Evolutionary conservation across 2,113 vertebrate genomes (phyloP).

Genomic region (Corythoichthys haematopterus): DNA sequence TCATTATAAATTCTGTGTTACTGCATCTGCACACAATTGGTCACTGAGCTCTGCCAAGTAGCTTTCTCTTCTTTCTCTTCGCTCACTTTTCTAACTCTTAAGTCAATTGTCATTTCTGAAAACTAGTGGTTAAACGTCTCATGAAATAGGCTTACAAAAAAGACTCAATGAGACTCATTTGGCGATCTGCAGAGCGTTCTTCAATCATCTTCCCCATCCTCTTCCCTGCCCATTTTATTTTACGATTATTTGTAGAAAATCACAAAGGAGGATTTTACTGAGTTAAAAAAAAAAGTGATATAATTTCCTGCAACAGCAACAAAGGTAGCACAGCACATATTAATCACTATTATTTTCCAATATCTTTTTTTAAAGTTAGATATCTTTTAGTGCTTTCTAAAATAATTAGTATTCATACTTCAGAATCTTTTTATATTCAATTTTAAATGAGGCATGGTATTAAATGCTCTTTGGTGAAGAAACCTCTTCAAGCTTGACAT

Average conservation of each 20-base stretch:
- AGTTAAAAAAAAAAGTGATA: not conserved
- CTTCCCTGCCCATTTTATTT: not conserved
- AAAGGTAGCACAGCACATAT: not conserved
- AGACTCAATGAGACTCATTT: not conserved
- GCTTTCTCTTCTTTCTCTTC: not conserved
- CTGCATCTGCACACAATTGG: constrained; percentile 27
- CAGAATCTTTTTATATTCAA: not conserved
- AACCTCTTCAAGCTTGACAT: not conserved
- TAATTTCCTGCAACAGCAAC: not conserved
- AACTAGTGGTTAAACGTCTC: not conserved
- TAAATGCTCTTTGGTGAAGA: not conserved
- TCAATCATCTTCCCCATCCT: not conserved
- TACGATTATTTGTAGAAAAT: constrained; percentile 1
- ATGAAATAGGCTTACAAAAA: not conserved
- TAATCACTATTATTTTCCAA: not conserved
- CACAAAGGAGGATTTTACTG: not conserved
- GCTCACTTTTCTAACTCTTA: constrained; percentile 13
- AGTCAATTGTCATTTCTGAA: not conserved
- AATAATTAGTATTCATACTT: not conserved
- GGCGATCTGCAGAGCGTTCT: not conserved
- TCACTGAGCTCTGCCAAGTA: constrained; percentile 16
- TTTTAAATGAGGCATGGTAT: not conserved
- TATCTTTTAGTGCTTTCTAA: not conserved
- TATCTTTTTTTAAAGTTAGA: not conserved
- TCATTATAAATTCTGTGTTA: constrained; percentile 38